These are phyloP conservation scores for Oscheius sp. DNA, from an alignment of 2,888 invertebrate species.

Conservation along the genomic window DNA sequence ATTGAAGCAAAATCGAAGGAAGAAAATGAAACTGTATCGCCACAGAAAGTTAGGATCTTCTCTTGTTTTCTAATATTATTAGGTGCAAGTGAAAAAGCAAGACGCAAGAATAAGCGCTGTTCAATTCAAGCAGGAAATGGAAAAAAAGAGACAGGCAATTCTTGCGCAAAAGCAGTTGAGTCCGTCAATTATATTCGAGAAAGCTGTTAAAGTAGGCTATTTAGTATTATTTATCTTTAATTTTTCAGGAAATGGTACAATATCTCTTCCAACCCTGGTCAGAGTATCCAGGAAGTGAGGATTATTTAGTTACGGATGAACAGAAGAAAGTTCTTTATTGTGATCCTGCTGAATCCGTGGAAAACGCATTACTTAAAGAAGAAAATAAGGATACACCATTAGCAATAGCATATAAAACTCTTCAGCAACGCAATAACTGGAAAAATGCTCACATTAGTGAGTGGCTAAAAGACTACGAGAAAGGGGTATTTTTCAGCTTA, in stretches of 20 bases:
- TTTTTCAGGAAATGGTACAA: not conserved
- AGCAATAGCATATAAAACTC: slow-evolving; percentile 11
- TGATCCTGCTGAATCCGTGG: slow-evolving; percentile 12
- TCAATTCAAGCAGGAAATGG: not conserved
- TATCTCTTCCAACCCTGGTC: not conserved
- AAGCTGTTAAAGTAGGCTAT: not conserved
- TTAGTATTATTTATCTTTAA: not conserved
- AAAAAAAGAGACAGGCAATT: not conserved
- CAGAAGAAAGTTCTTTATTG: slow-evolving; percentile 1
- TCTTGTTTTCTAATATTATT: too few species aligned
- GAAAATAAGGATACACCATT: slow-evolving; percentile 2
- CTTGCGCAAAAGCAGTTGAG: not conserved
- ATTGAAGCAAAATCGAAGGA: too few species aligned
- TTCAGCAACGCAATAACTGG: slow-evolving; percentile 25
- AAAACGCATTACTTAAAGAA: slow-evolving; percentile 2
- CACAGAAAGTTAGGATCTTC: too few species aligned
- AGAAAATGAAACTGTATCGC: too few species aligned
- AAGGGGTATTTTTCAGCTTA: too few species aligned
- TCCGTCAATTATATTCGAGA: not conserved
- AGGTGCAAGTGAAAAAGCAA: too few species aligned
- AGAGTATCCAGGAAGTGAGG: not conserved
- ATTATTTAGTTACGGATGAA: slow-evolving; percentile 1
- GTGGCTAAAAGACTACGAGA: slow-evolving; percentile 16
- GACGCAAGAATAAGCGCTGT: not conserved
- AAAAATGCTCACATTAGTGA: not conserved